Percentiles rank a stretch among this genome's conserved stretches.
These are phyloP conservation scores for Leptopterna dolabrata DNA, from an alignment of 2,888 invertebrate species.

Conservation along the genomic window DNA sequence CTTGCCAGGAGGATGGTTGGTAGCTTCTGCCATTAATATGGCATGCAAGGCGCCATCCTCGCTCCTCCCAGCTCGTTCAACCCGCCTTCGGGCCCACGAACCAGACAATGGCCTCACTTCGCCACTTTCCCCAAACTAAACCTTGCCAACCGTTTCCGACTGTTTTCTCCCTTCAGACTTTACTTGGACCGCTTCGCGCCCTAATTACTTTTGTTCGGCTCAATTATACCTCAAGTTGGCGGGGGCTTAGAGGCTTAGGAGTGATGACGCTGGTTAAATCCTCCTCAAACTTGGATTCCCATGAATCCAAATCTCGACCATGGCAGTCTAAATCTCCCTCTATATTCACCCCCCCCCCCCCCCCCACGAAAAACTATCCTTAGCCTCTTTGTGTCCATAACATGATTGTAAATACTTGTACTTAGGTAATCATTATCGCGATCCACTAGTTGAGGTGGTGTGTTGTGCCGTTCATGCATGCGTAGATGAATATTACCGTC, in stretches of 20 bases:
- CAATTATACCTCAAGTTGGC: conserved; percentile 8
- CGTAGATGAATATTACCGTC: no score
- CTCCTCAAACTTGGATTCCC: not conserved
- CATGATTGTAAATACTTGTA: no score
- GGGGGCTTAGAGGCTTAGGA: not conserved
- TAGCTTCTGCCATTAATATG: not conserved
- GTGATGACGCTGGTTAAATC: not conserved
- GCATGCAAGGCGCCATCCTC: not conserved
- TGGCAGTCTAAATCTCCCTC: no score
- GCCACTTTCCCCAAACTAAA: not conserved
- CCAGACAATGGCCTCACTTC: not conserved
- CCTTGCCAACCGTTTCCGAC: not conserved
- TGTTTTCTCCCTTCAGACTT: not conserved
- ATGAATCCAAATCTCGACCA: no score
- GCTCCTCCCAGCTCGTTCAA: not conserved
- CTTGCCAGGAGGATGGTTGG: conserved; percentile 3
- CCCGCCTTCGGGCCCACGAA: not conserved
- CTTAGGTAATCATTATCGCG: no score
- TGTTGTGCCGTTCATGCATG: no score
- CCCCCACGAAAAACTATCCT: no score
- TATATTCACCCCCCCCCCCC: no score
- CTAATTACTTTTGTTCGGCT: conserved; percentile 20
- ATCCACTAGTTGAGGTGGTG: no score
- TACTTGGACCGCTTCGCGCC: not conserved
- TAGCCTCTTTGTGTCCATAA: no score